Evolutionary conservation across 2,888 invertebrate species (phyloP).

Genomic region (Hyalella azteca): DNA sequence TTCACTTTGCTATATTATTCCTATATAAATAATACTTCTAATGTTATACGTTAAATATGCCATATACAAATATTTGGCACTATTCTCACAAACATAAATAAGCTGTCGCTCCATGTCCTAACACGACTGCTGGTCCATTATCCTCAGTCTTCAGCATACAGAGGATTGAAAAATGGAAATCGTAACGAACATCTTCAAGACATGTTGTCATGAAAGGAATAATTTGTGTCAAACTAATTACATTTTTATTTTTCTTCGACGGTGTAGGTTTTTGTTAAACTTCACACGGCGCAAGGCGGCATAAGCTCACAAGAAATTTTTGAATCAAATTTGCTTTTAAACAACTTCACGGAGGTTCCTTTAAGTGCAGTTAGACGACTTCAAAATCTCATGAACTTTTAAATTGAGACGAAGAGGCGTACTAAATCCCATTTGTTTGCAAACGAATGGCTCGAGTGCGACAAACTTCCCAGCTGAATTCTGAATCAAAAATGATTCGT

Average conservation of each 20-base stretch:
- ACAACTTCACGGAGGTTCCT: neutral
- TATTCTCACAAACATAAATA: too few relatives aligned
- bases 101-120: too few relatives aligned
- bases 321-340: neutral
- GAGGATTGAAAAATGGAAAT: too few relatives aligned
- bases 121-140: too few relatives aligned
- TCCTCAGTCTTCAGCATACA: too few relatives aligned
- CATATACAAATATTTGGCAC: too few relatives aligned
- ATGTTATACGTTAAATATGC: too few relatives aligned
- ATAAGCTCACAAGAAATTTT: neutral
- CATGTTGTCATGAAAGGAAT: too few relatives aligned
- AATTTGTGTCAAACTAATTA: too few relatives aligned
- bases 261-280: neutral
- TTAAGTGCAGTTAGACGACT: slow-evolving; percentile 11
- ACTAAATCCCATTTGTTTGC: slow-evolving; percentile 6
- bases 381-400: slow-evolving; percentile 21
- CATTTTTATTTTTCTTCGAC: neutral
- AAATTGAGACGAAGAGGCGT: slow-evolving; percentile 29
- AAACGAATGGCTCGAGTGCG: slow-evolving; percentile 1
- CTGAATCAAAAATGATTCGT: neutral
- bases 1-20: too few relatives aligned
- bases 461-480: neutral
- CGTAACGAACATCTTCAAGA: too few relatives aligned
- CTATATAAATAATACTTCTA: too few relatives aligned
- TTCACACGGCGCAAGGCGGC: neutral